Evolutionary conservation across 2,888 invertebrate genomes (phyloP), one percentile per base, ranked within the genome.

Genomic region (Meteorus colon): DNA sequence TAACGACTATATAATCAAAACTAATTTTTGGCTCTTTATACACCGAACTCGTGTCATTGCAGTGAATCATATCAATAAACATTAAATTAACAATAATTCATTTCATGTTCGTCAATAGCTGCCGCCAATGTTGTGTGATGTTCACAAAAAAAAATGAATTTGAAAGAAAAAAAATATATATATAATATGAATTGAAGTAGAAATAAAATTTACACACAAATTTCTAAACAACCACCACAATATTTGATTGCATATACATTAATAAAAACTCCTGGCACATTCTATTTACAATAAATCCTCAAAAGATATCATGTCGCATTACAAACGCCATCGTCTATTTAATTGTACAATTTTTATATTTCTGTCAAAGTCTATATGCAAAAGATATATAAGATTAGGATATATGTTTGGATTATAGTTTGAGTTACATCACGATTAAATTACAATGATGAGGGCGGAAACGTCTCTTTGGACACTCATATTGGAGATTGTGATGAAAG

Each of bases 11-110:
- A 41, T 71, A 63, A 63, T 73, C 65, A 65, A 65, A 65, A 6
- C 51, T 73, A 73, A 73, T 73, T 73, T 73, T 73, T 73, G 72
- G 72, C 65, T 48, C 3, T 27, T 34, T 8, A 27, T 19, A 41
- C 24, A 37, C 16, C 27, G 19, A 63, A 34, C 34, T 34, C 63
- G 6, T 4, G 3, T 41, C 41, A 41, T 41, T 41, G 41, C 31
- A 14, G 2, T 29, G 27, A 55, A 55, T 60, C 27, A 27, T 27
- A 29, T 60, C 19, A 27, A 60, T 60, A 27, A 27, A 60, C 59
- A 19, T 60, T 16, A 29, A 60, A 63, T 63, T 63, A 63, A 31
- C 59, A 63, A 1, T 16, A 27, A 48, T 16, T n/a, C 48, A 16
- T 16, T n/a, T 63, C 34, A 34, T 63, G n/a, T n/a, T 31, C 5